Evolutionary conservation across 92 coral and sea anemone genomes (phyloP), one percentile per base, ranked within the genome.

Genomic region (Actinernus sp.): DNA sequence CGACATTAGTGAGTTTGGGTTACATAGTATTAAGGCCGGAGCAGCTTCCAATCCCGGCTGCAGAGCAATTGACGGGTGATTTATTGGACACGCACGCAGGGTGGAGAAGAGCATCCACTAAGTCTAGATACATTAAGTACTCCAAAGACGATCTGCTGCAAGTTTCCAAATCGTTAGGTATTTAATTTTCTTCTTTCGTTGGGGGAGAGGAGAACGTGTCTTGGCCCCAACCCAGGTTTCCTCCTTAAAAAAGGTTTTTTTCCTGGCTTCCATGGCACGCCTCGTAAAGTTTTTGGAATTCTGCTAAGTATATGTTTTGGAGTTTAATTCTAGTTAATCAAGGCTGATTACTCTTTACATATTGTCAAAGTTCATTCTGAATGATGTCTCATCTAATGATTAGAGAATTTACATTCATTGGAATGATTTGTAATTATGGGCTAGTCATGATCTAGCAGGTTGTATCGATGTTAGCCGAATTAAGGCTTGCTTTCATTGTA

Each of bases 201-300:
- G 71, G 79, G 89, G 78, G 67, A 67, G 47, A 31, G 54, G 56
- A 63, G 19, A 37, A 51, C 63, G 41, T 50, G 77, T 57, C 87
- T 65, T 63, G 69, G 89, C 50, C 84, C 69, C 84, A 65, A 52
- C 78, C 89, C 66, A 74, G 89, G 70, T 82, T 82, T 81, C 82
- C 82, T 81, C 49, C 41, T 66, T 41, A 30, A 14, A 39, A 31
- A n/a, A 26, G 72, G 69, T 72, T 61, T 66, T 77, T 68, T 78
- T 78, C 63, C 78, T 68, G 78, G 78, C 85, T 71, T 61, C 78
- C 68, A 78, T 68, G 85, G 78, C 78, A 55, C 71, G 34, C 14
- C 41, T 36, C 41, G n/a, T n/a, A n/a, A n/a, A n/a, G n/a, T n/a
- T n/a, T n/a, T n/a, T n/a, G n/a, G n/a, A n/a, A n/a, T n/a, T n/a